A percentile compares a stretch with the other conserved stretches of the same genome.
Evolutionary conservation across 2,888 invertebrate species (phyloP).

Genomic region (Xanthorhoe designata): DNA sequence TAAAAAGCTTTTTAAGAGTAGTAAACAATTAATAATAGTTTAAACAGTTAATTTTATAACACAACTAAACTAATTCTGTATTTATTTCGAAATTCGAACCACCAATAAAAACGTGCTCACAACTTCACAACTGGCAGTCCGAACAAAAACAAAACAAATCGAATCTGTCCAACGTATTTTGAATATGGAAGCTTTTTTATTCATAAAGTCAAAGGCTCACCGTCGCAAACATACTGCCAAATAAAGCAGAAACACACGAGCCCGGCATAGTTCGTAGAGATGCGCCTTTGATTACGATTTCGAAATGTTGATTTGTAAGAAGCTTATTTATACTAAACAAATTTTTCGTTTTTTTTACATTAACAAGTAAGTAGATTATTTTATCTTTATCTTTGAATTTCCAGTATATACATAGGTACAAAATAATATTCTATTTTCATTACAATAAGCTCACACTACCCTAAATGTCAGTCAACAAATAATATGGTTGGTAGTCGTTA

Average conservation of each 20-base stretch:
- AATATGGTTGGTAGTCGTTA: too few relatives aligned
- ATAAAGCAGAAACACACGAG: constrained; percentile 33
- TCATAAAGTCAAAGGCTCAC: constrained; percentile 35
- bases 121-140: constrained; percentile 16
- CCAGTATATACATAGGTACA: too few relatives aligned
- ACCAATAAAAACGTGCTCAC: constrained; percentile 26
- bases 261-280: constrained; percentile 20
- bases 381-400: too few relatives aligned
- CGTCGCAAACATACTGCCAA: constrained; percentile 37
- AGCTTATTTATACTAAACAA: neutral
- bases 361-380: too few relatives aligned
- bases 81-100: constrained; percentile 2
- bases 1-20: too few relatives aligned
- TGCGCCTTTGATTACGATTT: constrained; percentile 8
- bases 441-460: too few relatives aligned
- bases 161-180: constrained; percentile 32
- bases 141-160: constrained; percentile 27
- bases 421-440: too few relatives aligned
- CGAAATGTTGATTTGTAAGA: neutral
- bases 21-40: too few relatives aligned
- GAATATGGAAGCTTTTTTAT: constrained; percentile 37
- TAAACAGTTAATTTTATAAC: neutral
- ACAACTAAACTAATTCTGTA: neutral
- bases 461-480: too few relatives aligned
- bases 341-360: too few relatives aligned